A percentile compares a stretch with the other conserved stretches of the same genome.
phyloP scores from a whole-genome alignment of 2,113 vertebrate species.

The Vulpes ferrilata region DNA sequence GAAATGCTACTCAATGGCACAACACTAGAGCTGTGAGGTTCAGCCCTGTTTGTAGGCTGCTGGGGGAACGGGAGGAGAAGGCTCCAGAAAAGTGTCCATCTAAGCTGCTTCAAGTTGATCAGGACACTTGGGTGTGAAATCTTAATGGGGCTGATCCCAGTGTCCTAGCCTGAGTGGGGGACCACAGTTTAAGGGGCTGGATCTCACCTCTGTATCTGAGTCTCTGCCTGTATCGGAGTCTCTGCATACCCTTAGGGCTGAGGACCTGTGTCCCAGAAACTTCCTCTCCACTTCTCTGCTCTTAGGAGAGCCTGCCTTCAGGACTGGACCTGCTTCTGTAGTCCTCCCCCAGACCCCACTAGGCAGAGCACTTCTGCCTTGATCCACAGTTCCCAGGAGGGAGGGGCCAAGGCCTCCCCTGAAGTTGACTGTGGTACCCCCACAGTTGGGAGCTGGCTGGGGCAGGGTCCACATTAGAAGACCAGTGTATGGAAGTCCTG shows the following conservation, averaged over 20 bases:
- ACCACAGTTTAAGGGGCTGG: not conserved
- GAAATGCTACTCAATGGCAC: not conserved
- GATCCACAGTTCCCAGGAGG: not conserved
- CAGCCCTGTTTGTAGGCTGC: not conserved
- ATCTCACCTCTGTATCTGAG: not conserved
- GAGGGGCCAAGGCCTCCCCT: slow-evolving; percentile 22
- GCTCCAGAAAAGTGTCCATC: not conserved
- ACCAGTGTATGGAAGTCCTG: slow-evolving; percentile 89
- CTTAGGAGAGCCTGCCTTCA: not conserved
- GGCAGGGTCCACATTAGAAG: slow-evolving; percentile 80
- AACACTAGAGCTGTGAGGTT: not conserved
- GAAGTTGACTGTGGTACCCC: not conserved
- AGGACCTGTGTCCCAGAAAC: not conserved
- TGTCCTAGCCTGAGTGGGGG: not conserved
- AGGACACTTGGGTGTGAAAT: slow-evolving; percentile 35
- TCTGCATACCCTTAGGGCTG: not conserved
- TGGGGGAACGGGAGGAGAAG: fast-evolving
- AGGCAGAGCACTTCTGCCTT: not conserved
- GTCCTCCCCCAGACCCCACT: slow-evolving; percentile 19
- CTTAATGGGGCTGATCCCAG: not conserved
- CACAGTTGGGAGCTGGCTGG: not conserved
- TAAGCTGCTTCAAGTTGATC: not conserved
- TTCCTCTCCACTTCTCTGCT: not conserved
- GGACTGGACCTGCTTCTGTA: slow-evolving; percentile 30
- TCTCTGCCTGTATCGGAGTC: not conserved